Percentiles rank a stretch among this genome's conserved stretches.
Conservation (phyloP, 2,797 vertebrate genomes). For the Salmo trutta region DNA sequence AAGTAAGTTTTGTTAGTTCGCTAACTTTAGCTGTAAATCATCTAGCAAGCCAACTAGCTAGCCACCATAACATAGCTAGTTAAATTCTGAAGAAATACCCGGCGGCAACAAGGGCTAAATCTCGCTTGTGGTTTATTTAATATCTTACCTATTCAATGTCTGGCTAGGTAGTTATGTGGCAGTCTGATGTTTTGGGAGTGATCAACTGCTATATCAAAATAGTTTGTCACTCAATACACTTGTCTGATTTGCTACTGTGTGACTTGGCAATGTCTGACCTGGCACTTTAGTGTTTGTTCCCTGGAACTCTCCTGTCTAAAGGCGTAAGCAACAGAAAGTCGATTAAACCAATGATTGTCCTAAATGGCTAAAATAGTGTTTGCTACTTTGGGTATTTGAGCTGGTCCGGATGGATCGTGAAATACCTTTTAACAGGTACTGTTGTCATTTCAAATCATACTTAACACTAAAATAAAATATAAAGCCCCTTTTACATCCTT, state of each 20-base stretch:
- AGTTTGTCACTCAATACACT: not conserved
- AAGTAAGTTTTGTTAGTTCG: not conserved
- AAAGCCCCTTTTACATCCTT: too few species aligned
- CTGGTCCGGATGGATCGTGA: not conserved
- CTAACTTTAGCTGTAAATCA: not conserved
- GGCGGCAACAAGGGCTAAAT: too few species aligned
- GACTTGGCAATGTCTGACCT: too few species aligned
- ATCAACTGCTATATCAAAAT: not conserved
- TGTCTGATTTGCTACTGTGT: too few species aligned
- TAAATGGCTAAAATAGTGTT: not conserved
- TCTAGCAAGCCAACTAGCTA: not conserved
- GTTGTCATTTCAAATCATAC: not conserved
- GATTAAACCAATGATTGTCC: not conserved
- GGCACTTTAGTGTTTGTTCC: too few species aligned
- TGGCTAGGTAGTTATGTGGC: not conserved
- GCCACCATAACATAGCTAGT: not conserved
- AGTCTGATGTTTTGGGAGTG: not conserved
- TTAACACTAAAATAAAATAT: not conserved
- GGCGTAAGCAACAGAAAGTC: not conserved
- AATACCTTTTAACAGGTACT: not conserved
- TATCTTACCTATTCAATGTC: too few species aligned
- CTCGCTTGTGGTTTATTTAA: too few species aligned
- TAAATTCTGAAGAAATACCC: too few species aligned
- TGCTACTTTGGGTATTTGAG: not conserved
- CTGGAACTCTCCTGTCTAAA: too few species aligned